phyloP scores from a whole-genome alignment of 2,113 vertebrate species.

The Candoia aspera region DNA sequence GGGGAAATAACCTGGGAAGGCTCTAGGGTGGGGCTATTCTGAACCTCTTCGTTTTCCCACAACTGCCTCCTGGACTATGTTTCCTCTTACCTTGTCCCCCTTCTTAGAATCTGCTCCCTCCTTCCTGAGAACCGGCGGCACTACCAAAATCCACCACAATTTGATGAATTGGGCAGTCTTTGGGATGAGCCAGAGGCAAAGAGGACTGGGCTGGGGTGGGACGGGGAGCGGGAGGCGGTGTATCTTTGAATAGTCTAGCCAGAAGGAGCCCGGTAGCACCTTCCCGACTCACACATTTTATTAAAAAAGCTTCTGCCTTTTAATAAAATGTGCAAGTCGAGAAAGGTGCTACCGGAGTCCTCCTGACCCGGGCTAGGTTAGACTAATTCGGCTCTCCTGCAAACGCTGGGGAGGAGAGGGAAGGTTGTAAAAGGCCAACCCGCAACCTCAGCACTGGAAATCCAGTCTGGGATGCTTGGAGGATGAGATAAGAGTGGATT shows the following conservation, averaged over 20 bases:
- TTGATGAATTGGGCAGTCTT: neutral
- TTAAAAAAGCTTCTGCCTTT: neutral
- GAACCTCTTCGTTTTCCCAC: no score
- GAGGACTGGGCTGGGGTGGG: neutral
- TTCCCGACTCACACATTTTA: neutral
- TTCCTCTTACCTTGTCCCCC: no score
- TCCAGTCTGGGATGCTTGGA: constrained; percentile 24
- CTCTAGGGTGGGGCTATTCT: no score
- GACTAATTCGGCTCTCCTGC: neutral
- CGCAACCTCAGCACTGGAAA: neutral
- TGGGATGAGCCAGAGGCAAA: neutral
- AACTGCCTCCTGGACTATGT: no score
- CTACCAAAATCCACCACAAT: neutral
- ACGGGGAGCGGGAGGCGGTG: no score
- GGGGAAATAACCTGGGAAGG: no score
- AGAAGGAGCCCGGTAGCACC: neutral
- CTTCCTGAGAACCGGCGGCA: no score
- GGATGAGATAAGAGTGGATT: constrained; percentile 46
- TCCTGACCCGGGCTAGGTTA: neutral
- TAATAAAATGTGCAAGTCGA: neutral
- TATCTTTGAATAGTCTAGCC: no score
- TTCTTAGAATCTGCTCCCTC: no score
- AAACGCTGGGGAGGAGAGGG: neutral
- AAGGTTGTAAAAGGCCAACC: neutral
- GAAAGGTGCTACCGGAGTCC: neutral